Percentiles rank a stretch among this genome's conserved stretches.
Conservation (phyloP, 2,113 vertebrate species). For the Xiphias gladius region DNA sequence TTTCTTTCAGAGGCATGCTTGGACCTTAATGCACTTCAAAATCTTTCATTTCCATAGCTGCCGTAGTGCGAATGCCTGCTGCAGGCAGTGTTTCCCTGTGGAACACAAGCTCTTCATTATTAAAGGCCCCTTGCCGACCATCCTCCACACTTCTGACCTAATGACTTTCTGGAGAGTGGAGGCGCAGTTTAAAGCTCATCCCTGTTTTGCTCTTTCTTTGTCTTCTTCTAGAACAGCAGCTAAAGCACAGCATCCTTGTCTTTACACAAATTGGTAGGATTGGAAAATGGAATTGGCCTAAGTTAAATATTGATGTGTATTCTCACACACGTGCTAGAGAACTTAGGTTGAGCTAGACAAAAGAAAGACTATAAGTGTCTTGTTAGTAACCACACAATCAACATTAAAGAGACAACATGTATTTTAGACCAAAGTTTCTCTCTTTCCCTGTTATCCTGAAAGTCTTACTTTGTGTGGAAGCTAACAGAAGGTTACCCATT, state of each 20-base stretch:
- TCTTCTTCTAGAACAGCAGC: conserved; percentile 53
- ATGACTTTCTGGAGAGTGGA: conserved; percentile 82
- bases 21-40: conserved; percentile 75
- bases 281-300: conserved; percentile 49
- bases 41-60: conserved; percentile 82
- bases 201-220: conserved; percentile 68
- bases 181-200: conserved; percentile 73
- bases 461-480: not conserved
- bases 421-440: not conserved
- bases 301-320: conserved; percentile 66
- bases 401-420: not conserved
- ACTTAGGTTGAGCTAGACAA: conserved; percentile 7
- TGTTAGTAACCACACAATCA: not conserved
- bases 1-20: conserved; percentile 49
- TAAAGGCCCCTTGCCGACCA: conserved; percentile 76
- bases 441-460: not conserved
- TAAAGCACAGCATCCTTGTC: conserved; percentile 50
- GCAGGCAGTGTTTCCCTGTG: conserved; percentile 78
- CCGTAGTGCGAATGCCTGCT: conserved; percentile 70
- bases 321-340: not conserved
- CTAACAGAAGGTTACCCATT: not conserved
- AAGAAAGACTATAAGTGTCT: not conserved
- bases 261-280: conserved; percentile 48
- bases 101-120: conserved; percentile 82
- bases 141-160: conserved; percentile 84